Evolutionary conservation across 2,113 vertebrate species (phyloP), one percentile per base, ranked within the genome.

Genomic region (Prochilodus magdalenae): DNA sequence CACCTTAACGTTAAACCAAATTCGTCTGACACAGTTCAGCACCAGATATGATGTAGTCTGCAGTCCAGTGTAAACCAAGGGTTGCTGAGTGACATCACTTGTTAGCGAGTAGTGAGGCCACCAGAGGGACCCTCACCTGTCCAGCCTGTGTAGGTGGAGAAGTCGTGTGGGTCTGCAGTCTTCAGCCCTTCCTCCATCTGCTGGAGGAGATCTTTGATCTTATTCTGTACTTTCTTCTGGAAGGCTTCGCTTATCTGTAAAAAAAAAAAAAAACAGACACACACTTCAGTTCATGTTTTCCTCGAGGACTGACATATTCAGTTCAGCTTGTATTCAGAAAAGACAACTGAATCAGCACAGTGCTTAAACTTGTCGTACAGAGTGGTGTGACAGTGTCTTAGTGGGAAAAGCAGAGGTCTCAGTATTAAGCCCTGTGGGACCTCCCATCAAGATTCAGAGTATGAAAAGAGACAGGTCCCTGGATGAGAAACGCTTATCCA

Each of bases 151-250:
- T 99, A 99, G 0, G 96, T 89, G 80, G 97, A 98, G 89, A 95
- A 97, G 76, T 99, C 98, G 8, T 99, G 97, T 0, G 98, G 98
- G 79, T 99, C 98, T 1, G 97, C 96, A 0, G 97, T 99, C 91
- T 97, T 98, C 77, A 99, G 90, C 14, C 98, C 98, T 86, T 99
- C 98, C 77, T 99, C 98, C 98, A 99, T 99, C 84, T 99, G 98
- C 73, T 96, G 95, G 3, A 99, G 91, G 67, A 98, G 95, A 84
- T 99, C 97, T 87, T 96, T 96, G 65, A 99, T 98, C 94, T 99
- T 99, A 84, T 89, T 92, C 85, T 97, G 95, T 75, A 99, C 93
- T 78, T 93, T 95, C 83, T 91, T 96, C 83, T 92, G 86, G 82
- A 99, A 97, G 0, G 22, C 88, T 69, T 91, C 80, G 16, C 86